Conservation (phyloP, 2,888 invertebrate species). For the Drosophila neutralis region DNA sequence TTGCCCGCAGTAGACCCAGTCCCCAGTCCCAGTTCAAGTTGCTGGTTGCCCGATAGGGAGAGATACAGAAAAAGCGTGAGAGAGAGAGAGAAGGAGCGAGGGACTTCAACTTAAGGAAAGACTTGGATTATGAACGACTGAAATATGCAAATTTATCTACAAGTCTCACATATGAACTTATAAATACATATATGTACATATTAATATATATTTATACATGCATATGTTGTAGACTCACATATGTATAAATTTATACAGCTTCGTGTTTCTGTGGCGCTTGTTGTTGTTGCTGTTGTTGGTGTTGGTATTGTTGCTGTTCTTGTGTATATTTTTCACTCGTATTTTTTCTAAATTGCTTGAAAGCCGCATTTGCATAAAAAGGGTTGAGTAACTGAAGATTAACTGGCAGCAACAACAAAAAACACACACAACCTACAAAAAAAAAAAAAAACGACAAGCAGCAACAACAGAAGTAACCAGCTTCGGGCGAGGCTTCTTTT, state of each 20-base stretch:
- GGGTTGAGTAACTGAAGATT: conserved; percentile 81
- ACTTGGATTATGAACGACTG: conserved; percentile 80
- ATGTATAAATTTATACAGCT: conserved; percentile 71
- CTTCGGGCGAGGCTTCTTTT: conserved; percentile 46
- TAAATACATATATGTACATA: conserved; percentile 39
- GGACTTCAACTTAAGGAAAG: conserved; percentile 74
- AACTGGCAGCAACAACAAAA: conserved; percentile 63
- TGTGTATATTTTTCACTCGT: conserved; percentile 66
- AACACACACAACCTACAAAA: conserved; percentile 8
- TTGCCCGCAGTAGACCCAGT: conserved; percentile 55
- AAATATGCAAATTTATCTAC: conserved; percentile 79
- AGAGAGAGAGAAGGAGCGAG: conserved; percentile 16
- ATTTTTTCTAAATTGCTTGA: conserved; percentile 73
- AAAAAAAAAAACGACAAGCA: background rate
- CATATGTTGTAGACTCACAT: conserved; percentile 36
- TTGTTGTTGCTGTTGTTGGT: conserved; percentile 17
- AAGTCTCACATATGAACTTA: conserved; percentile 76
- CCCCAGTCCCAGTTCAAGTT: conserved; percentile 37
- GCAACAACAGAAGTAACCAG: conserved; percentile 19
- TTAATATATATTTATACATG: conserved; percentile 27
- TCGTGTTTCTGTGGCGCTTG: conserved; percentile 38
- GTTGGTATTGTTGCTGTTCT: conserved; percentile 29
- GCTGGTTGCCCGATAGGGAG: background rate
- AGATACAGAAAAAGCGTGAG: background rate
- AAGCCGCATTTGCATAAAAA: conserved; percentile 77